A percentile compares a stretch with the other conserved stretches of the same genome.
These are phyloP conservation scores for Thrips palmi DNA, from an alignment of 1,140 invertebrate species.

Conservation along the genomic window DNA sequence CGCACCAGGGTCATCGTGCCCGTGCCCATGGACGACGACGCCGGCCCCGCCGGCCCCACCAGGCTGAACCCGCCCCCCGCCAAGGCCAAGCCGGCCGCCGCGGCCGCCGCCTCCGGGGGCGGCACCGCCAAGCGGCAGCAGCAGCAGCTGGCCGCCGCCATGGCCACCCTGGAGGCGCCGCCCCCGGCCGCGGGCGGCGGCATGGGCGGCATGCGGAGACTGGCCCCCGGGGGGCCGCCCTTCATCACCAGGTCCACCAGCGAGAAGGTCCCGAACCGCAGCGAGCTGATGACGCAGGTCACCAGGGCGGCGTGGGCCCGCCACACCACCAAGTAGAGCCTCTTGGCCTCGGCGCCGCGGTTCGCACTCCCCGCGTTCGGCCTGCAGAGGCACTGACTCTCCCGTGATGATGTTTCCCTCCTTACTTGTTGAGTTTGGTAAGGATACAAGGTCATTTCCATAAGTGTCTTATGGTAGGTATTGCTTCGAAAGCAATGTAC, in stretches of 20 bases:
- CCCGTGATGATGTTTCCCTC: no score
- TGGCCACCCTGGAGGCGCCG: slow-evolving; percentile 9
- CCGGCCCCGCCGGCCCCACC: slow-evolving; percentile 15
- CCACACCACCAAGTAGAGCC: slow-evolving; percentile 73
- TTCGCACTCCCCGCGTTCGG: no score
- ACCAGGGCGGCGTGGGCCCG: slow-evolving; percentile 61
- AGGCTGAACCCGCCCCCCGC: slow-evolving; percentile 24
- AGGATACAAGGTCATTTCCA: no score
- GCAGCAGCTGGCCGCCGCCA: slow-evolving; percentile 14
- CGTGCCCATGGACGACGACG: slow-evolving; percentile 21
- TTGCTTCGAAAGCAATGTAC: no score
- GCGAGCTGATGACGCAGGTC: slow-evolving; percentile 64
- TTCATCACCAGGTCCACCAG: slow-evolving; percentile 64
- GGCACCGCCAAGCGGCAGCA: slow-evolving; percentile 3
- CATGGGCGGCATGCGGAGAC: neutral
- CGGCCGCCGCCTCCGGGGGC: slow-evolving; percentile 6
- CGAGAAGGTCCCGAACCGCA: slow-evolving; percentile 63
- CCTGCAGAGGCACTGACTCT: no score
- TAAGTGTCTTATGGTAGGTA: no score
- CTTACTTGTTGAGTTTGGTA: no score
- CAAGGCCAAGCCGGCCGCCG: slow-evolving; percentile 12
- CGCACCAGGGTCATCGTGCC: slow-evolving; percentile 31
- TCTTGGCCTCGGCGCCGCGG: no score
- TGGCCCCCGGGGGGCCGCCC: no score
- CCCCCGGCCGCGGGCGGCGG: slow-evolving; percentile 10